Evolutionary conservation across 2,797 vertebrate species (phyloP), one percentile per base, ranked within the genome.

Genomic region (Leptatherina wallacei): DNA sequence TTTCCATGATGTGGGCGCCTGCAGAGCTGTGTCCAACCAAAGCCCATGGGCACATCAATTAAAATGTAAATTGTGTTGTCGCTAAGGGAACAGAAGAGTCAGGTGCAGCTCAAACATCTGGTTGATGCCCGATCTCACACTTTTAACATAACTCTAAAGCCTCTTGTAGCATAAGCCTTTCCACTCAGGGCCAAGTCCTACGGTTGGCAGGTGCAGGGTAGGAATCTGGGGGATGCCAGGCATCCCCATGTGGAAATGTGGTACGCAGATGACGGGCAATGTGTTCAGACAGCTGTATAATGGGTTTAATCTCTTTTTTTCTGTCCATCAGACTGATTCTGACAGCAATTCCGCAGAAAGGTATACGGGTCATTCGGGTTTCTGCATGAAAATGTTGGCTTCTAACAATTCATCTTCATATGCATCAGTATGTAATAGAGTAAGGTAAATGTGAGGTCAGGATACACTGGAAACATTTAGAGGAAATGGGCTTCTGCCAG

Each of bases 81-180:
- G 27, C 82, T 85, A 71, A 79, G 66, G 65, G 82, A 74, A 69
- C 68, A 40, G 52, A 65, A 74, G 71, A 83, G 64, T 73, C 85
- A 90, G 88, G 84, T 92, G 86, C 77, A 87, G 86, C 76, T 71
- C 73, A 80, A 91, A 92, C 90, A 94, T 93, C 90, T 94, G 91
- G 75, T 88, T 71, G 74, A 85, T 85, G 84, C 82, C 81, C 58
- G 29, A 77, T 84, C 80, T 75, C 77, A 73, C 82, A 86, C 77
- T 68, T 85, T 78, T 75, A 85, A 71, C 62, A 51, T 69, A 62
- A 66, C 20, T 33, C 36, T 55, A 72, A 89, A 90, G 77, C 84
- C 80, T 86, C 75, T 80, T 40, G 44, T 74, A 79, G 77, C 77
- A 73, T 75, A 84, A 89, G 72, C 85, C 83, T 82, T 66, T 65